Evolutionary conservation across 2,113 vertebrate species (phyloP), one percentile per base, ranked within the genome.

Genomic region (Willisornis vidua): DNA sequence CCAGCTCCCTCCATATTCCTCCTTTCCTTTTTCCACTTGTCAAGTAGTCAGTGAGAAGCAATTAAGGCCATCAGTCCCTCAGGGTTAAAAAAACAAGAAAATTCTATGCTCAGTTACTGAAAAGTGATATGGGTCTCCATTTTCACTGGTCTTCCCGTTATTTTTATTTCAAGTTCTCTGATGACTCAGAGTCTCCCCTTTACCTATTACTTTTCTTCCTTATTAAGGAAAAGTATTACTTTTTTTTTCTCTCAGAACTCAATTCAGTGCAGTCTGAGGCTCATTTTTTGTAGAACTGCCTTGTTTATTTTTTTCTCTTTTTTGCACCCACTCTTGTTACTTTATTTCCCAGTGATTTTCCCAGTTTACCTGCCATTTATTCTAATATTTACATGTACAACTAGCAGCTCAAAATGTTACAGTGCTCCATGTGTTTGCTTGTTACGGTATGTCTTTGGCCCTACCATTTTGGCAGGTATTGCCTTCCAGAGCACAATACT

Each of bases 11-110:
- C 25, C 1, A 1, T 46, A 48, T 58, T 82, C 51, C 35, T 89
- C 23, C 35, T 85, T 76, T 74, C 58, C 9, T 78, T 87, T 89
- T 84, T 76, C n/a, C 10, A 51, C n/a, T 91, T 62, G 22, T 67
- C 48, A 85, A 58, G 4, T 10, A 71, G 41, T 5, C 61, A 91
- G 49, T 33, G 14, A 89, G 51, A 89, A 51, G 17, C 74, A 89
- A 91, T 49, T 68, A 87, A 74, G 18, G 24, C 17, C 37, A 62
- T 3, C 46, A 45, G 45, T 58, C 46, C 55, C 28, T 70, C 46
- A 58, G 51, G 46, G 28, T 55, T 14, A 41, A 26, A 51, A 49
- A 91, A 87, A 79, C 37, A 91, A 61, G 57, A 13, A 33, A 84
- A 37, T 84, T 87, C 22, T 74, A 31, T 71, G 16, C 17, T 89